Base-by-base conservation (phyloP, 2,797 vertebrate species). In the Silurus lanzhouensis region DNA sequence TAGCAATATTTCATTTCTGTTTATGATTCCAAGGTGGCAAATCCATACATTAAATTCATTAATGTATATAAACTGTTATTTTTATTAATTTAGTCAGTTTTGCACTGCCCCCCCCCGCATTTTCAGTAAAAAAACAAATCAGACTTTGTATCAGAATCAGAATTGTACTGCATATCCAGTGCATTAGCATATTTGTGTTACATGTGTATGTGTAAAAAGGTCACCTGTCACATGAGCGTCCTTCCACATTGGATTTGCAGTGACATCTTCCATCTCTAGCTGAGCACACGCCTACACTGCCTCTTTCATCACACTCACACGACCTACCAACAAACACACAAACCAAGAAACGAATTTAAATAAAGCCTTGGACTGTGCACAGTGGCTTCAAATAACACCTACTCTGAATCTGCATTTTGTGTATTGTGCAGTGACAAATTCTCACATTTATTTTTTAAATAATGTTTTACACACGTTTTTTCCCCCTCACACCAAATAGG, bases 161-260 rank as follows among this genome's bases (percentile, higher is more conserved):
- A 12, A n/a, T 72, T 1, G 17, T 48, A 10, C 8, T 20, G 2
- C 20, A 20, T 22, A 48, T n/a, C 5, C 5, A 72, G 14, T 55
- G 22, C 15, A 25, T 25, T 25, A n/a, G 48, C n/a, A 58, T 60
- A 27, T 78, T 5, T 78, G 6, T 63, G 12, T 61, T 7, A 7
- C 22, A 6, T 31, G 58, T 48, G 60, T 25, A n/a, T 66, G 58
- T 67, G 27, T 48, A 68, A 27, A 20, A 48, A 22, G 17, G 22
- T 88, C 83, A 99, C 97, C 96, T 97, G 95, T 96, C 94, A 88
- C 97, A 99, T 85, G 92, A 81, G 22, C 93, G 92, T 13, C 97
- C 97, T 91, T 99, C 97, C 87, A 96, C 97, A 3, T 94, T 95
- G 12, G 89, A 82, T 87, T 96, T 98, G 92, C 98, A 99, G 89